These are phyloP conservation scores for Steinernema feltiae DNA, from an alignment of 1,140 invertebrate species.

Conservation along the genomic window DNA sequence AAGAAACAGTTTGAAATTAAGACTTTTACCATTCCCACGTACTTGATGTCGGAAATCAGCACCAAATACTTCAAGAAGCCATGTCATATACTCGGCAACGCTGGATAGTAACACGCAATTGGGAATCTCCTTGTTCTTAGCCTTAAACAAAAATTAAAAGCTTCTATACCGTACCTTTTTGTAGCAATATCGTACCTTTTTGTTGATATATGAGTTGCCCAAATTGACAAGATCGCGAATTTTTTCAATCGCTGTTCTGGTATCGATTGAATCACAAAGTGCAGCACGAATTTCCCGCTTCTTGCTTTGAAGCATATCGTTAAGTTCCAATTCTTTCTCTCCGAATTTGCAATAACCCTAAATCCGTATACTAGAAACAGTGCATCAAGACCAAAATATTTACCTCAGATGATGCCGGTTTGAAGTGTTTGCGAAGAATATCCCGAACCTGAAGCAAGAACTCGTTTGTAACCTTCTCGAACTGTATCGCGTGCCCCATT, in stretches of 20 bases:
- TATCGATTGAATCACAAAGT: conserved; percentile 93
- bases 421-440: conserved; percentile 65
- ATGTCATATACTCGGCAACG: conserved; percentile 71
- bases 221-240: conserved; percentile 75
- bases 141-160: conserved; percentile 11
- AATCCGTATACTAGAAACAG: no score
- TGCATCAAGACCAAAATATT: no score
- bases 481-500: conserved; percentile 86
- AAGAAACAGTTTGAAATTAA: conserved; percentile 37
- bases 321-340: conserved; percentile 59
- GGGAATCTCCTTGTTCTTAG: conserved; percentile 39
- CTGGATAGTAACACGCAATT: conserved; percentile 62
- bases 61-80: conserved; percentile 81
- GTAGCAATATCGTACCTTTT: conserved; percentile 59
- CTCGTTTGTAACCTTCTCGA: conserved; percentile 85
- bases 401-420: conserved; percentile 31
- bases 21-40: conserved; percentile 51
- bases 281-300: conserved; percentile 71
- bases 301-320: conserved; percentile 52
- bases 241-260: conserved; percentile 73
- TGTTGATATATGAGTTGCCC: conserved; percentile 77
- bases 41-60: conserved; percentile 62
- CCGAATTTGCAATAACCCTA: conserved; percentile 59
- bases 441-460: conserved; percentile 92
- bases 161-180: not conserved